Evolutionary conservation across 2,888 invertebrate genomes (phyloP).

Genomic region (Drosophila quinaria): DNA sequence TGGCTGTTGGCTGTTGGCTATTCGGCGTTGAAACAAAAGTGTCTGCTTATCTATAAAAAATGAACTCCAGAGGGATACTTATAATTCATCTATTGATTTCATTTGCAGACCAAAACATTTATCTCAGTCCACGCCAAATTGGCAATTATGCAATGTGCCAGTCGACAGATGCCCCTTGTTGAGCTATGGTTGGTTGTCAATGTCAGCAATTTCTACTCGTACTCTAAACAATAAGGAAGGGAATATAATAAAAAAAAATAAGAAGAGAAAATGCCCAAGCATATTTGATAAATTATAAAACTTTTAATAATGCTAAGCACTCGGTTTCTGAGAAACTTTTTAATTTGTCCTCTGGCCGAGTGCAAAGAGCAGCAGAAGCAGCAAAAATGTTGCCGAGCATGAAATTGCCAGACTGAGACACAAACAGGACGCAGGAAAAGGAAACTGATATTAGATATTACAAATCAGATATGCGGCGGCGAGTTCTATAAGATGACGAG

Average conservation of each 20-base stretch:
- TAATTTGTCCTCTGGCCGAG: conserved; percentile 65
- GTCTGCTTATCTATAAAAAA: conserved; percentile 69
- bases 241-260: conserved; percentile 11
- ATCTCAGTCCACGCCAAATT: conserved; percentile 18
- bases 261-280: conserved; percentile 18
- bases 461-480: conserved; percentile 21
- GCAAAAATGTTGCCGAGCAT: conserved; percentile 72
- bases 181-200: conserved; percentile 38
- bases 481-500: neutral
- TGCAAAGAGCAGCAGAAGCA: conserved; percentile 44
- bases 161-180: conserved; percentile 27
- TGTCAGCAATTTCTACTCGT: conserved; percentile 50
- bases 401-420: conserved; percentile 62
- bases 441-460: conserved; percentile 27
- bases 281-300: conserved; percentile 78
- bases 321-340: conserved; percentile 64
- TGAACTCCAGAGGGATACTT: conserved; percentile 59
- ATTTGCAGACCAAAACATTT: conserved; percentile 47
- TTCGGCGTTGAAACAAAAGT: conserved; percentile 42
- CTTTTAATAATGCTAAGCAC: conserved; percentile 75
- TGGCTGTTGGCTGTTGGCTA: conserved; percentile 4
- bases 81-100: conserved; percentile 60
- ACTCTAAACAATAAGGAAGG: conserved; percentile 50
- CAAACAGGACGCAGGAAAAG: conserved; percentile 1
- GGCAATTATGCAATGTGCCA: conserved; percentile 53